Percentiles rank a stretch among this genome's conserved stretches.
Conservation (phyloP, 2,113 vertebrate species). For the Chaetodon auriga region DNA sequence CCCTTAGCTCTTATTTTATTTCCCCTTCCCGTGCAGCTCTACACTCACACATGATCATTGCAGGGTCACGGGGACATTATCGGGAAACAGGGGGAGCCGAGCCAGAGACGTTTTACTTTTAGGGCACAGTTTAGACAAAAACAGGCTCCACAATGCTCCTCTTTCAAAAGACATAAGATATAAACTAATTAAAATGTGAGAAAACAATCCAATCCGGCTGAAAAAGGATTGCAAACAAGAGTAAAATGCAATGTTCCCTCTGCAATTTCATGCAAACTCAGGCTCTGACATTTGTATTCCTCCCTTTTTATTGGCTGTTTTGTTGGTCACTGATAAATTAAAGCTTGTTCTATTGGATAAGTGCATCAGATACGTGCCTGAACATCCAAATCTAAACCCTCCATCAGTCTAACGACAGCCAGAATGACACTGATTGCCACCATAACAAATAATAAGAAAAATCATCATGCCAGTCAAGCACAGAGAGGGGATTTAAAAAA, state of each 20-base stretch:
- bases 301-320: background rate
- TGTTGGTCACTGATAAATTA: background rate
- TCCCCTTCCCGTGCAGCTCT: constrained; percentile 3
- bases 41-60: constrained; percentile 28
- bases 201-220: background rate
- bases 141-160: background rate
- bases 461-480: constrained; percentile 12
- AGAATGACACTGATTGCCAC: background rate
- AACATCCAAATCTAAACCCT: constrained; percentile 8
- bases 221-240: background rate
- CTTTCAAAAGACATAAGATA: background rate
- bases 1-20: constrained; percentile 55
- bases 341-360: background rate
- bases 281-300: background rate
- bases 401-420: background rate
- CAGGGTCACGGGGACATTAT: constrained; percentile 46
- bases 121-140: background rate
- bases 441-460: background rate
- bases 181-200: background rate
- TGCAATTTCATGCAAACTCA: background rate
- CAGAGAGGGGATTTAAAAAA: background rate
- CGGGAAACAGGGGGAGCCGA: background rate
- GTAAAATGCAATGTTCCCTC: background rate
- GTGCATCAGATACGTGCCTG: background rate
- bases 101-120: constrained; percentile 8